Evolutionary conservation across 2,797 vertebrate genomes (phyloP).

Genomic region (Poeciliopsis paucimaculata): DNA sequence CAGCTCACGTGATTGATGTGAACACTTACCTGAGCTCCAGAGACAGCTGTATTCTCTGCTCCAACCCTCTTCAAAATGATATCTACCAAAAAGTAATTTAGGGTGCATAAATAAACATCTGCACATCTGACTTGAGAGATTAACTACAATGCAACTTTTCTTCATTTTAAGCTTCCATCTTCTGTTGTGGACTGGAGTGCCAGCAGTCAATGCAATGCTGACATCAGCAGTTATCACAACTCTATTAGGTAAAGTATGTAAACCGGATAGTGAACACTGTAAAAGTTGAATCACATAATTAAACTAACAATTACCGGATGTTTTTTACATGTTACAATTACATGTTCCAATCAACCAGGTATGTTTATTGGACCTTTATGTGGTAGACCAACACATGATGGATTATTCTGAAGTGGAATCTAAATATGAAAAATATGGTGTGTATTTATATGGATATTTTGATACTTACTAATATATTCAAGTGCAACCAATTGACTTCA

Average conservation of each 20-base stretch:
- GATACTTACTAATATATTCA: no score
- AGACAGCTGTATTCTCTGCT: slow-evolving; percentile 23
- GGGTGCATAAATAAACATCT: neutral
- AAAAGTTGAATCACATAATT: neutral
- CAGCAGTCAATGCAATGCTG: neutral
- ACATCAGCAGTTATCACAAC: slow-evolving; percentile 10
- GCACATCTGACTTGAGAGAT: neutral
- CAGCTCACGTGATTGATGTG: slow-evolving; percentile 36
- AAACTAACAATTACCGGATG: accelerated
- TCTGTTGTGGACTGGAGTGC: slow-evolving; percentile 47
- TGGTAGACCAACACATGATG: neutral
- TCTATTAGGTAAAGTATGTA: slow-evolving; percentile 21
- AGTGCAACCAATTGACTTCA: neutral
- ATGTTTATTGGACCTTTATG: neutral
- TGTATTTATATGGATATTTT: no score
- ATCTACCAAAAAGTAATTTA: slow-evolving; percentile 41
- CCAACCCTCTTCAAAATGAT: slow-evolving; percentile 35
- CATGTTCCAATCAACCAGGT: neutral
- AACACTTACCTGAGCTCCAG: slow-evolving; percentile 11
- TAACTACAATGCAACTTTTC: accelerated
- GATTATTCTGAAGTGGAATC: neutral
- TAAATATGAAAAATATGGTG: neutral
- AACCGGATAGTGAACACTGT: neutral
- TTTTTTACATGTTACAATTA: neutral
- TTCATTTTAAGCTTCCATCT: slow-evolving; percentile 45